A percentile compares a stretch with the other conserved stretches of the same genome.
Evolutionary conservation across 2,888 invertebrate species (phyloP).

Genomic region (Drosophila cyrtoloma): DNA sequence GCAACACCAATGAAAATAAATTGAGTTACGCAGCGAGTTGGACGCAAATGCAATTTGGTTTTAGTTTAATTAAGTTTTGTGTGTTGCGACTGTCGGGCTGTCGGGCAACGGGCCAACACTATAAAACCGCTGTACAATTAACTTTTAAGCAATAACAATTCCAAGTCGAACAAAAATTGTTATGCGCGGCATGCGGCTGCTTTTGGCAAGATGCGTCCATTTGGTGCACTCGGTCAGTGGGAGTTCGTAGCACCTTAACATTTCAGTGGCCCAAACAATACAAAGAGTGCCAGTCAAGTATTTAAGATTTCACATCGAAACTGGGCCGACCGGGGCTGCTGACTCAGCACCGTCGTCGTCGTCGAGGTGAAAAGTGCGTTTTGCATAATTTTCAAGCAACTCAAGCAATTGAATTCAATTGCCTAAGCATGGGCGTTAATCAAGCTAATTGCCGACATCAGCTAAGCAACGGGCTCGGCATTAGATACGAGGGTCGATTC

Average conservation of each 20-base stretch:
- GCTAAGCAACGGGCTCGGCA: slow-evolving; percentile 38
- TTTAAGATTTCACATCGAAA: slow-evolving; percentile 26
- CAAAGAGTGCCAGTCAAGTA: slow-evolving; percentile 8
- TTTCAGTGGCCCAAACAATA: slow-evolving; percentile 34
- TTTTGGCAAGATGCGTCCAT: slow-evolving; percentile 13
- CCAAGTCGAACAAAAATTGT: slow-evolving; percentile 14
- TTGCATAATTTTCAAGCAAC: slow-evolving; percentile 57
- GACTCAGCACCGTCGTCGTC: slow-evolving; percentile 30
- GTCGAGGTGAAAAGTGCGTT: slow-evolving; percentile 59
- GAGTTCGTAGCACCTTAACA: slow-evolving; percentile 72
- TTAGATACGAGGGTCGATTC: slow-evolving; percentile 38
- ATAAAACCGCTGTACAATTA: slow-evolving; percentile 40
- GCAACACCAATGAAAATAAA: slow-evolving; percentile 34
- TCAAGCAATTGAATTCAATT: slow-evolving; percentile 64
- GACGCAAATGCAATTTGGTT: slow-evolving; percentile 42
- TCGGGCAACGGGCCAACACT: slow-evolving; percentile 43
- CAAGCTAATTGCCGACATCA: slow-evolving; percentile 69
- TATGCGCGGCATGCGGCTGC: slow-evolving; percentile 55
- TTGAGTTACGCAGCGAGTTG: slow-evolving; percentile 35
- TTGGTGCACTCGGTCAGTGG: slow-evolving; percentile 59
- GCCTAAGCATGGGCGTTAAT: slow-evolving; percentile 64
- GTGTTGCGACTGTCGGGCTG: slow-evolving; percentile 24
- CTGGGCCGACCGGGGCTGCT: slow-evolving; percentile 44
- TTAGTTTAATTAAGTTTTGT: slow-evolving; percentile 51
- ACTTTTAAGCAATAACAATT: slow-evolving; percentile 41